Percentiles rank a stretch among this genome's conserved stretches.
Evolutionary conservation across 2,888 invertebrate species (phyloP).

Genomic region (Luperina nickerlii): DNA sequence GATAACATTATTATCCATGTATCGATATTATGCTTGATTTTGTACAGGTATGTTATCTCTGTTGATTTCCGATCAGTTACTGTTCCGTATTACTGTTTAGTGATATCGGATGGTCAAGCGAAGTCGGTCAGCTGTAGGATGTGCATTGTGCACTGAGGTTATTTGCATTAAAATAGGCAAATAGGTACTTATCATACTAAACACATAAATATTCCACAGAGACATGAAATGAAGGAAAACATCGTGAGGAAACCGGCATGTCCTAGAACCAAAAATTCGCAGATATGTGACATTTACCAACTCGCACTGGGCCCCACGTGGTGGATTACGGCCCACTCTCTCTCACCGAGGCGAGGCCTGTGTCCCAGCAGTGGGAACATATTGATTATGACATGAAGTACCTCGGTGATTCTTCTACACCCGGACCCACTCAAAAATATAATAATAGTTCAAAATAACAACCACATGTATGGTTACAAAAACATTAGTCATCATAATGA

Average conservation of each 20-base stretch:
- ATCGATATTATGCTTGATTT: slow-evolving; percentile 60
- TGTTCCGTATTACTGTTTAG: slow-evolving; percentile 25
- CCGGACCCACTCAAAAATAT: not conserved
- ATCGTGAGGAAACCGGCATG: not conserved
- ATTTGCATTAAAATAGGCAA: slow-evolving; percentile 22
- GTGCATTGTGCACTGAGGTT: slow-evolving; percentile 9
- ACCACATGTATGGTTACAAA: slow-evolving; percentile 39
- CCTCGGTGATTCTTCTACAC: not conserved
- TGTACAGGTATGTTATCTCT: slow-evolving; percentile 53
- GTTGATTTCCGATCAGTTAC: slow-evolving; percentile 54
- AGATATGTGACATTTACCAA: not conserved
- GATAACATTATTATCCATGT: slow-evolving; percentile 60
- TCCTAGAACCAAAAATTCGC: not conserved
- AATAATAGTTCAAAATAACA: slow-evolving; percentile 10
- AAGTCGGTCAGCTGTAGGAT: slow-evolving; percentile 50
- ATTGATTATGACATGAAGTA: not conserved
- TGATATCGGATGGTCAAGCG: slow-evolving; percentile 31
- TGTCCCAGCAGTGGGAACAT: not conserved
- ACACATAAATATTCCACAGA: not conserved
- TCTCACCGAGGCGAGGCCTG: not conserved
- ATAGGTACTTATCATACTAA: not conserved
- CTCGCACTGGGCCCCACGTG: not conserved
- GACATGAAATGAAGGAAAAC: not conserved
- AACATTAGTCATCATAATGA: slow-evolving; percentile 52
- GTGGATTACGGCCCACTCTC: not conserved